These are phyloP conservation scores for Chelonus formosanus DNA, from an alignment of 2,888 invertebrate species.

Conservation along the genomic window DNA sequence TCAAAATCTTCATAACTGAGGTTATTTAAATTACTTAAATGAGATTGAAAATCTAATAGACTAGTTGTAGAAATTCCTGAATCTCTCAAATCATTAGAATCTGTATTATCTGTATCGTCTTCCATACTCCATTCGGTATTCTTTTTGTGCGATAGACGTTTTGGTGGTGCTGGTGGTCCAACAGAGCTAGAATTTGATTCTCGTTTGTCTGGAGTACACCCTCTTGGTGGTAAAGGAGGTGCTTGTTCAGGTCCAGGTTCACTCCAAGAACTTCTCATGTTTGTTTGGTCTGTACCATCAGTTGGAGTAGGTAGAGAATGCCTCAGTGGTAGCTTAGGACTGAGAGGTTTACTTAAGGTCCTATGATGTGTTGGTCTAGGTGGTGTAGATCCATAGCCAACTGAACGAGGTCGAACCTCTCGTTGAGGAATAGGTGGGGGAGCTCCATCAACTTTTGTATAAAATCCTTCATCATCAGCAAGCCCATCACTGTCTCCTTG, in stretches of 20 bases:
- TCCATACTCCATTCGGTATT: conserved; percentile 58
- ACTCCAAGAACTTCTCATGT: conserved; percentile 70
- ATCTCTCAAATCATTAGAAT: conserved; percentile 67
- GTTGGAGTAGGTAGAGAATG: conserved; percentile 68
- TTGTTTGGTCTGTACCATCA: conserved; percentile 63
- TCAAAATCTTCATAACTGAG: conserved; percentile 65
- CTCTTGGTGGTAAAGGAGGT: conserved; percentile 79
- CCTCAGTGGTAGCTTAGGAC: conserved; percentile 67
- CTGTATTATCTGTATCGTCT: conserved; percentile 53
- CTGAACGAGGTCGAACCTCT: conserved; percentile 70
- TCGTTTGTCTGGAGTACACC: conserved; percentile 73
- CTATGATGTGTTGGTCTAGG: conserved; percentile 64
- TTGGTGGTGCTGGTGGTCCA: conserved; percentile 67
- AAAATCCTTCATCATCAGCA: conserved; percentile 61
- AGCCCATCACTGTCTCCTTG: conserved; percentile 58
- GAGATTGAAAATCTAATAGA: conserved; percentile 61
- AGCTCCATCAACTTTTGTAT: conserved; percentile 58
- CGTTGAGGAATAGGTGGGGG: conserved; percentile 71
- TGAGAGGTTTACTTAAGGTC: conserved; percentile 68
- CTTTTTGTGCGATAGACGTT: conserved; percentile 60
- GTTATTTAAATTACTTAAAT: conserved; percentile 62
- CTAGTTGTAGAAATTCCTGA: conserved; percentile 67
- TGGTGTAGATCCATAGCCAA: conserved; percentile 67
- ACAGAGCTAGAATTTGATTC: conserved; percentile 63
- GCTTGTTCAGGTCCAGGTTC: conserved; percentile 72